Percentiles rank a stretch among this genome's conserved stretches.
Evolutionary conservation across 2,797 vertebrate genomes (phyloP).

Genomic region (Myripristis murdjan): DNA sequence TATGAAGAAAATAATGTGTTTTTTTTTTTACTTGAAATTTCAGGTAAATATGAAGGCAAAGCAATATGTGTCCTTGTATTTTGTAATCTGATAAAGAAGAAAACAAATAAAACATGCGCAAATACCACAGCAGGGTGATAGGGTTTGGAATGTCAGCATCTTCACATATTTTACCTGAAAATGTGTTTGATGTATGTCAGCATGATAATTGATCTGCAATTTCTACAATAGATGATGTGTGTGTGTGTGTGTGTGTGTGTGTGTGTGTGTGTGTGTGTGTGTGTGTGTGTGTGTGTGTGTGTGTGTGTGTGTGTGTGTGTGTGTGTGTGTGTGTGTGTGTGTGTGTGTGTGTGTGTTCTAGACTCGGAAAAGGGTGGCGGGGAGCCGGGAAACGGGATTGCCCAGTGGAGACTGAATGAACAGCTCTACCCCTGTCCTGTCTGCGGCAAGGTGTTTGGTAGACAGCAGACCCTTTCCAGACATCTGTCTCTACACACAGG

Average conservation of each 20-base stretch:
- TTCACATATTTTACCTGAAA: background rate
- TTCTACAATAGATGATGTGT: no score
- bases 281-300: no score
- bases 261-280: no score
- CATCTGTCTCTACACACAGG: slow-evolving; percentile 98
- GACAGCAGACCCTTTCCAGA: slow-evolving; percentile 97
- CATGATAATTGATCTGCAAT: no score
- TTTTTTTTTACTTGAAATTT: background rate
- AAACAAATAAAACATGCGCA: background rate
- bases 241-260: no score
- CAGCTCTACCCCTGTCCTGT: slow-evolving; percentile 97
- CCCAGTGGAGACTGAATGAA: slow-evolving; percentile 94
- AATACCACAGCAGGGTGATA: background rate
- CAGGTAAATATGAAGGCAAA: background rate
- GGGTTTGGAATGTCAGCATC: slow-evolving; percentile 13
- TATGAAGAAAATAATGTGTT: background rate
- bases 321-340: slow-evolving; percentile 17
- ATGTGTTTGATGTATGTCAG: slow-evolving; percentile 28
- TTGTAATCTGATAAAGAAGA: background rate
- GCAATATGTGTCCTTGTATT: background rate
- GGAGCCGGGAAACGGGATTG: slow-evolving; percentile 92
- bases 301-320: no score
- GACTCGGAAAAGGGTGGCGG: slow-evolving; percentile 91
- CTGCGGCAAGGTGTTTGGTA: slow-evolving; percentile 98
- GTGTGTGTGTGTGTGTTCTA: slow-evolving; percentile 64